These are phyloP conservation scores for Anolis apletophallus DNA, from an alignment of 2,797 vertebrate genomes.

Conservation along the genomic window DNA sequence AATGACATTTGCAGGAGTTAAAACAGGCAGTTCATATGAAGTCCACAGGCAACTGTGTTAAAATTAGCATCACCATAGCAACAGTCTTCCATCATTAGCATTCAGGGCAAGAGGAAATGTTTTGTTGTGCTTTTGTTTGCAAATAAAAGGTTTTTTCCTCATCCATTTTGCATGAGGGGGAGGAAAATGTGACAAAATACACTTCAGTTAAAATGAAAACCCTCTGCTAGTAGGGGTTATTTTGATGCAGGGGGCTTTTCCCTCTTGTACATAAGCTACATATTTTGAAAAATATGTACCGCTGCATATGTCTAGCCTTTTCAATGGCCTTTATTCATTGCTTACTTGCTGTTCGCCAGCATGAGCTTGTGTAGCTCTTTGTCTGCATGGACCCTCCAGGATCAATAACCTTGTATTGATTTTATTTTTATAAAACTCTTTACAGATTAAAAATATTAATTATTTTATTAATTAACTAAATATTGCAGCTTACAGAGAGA, in stretches of 20 bases:
- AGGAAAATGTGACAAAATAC: slow-evolving; percentile 54
- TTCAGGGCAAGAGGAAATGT: slow-evolving; percentile 80
- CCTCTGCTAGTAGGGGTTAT: slow-evolving; percentile 23
- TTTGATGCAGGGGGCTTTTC: slow-evolving; percentile 44
- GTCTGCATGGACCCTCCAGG: slow-evolving; percentile 46
- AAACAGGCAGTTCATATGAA: slow-evolving; percentile 83
- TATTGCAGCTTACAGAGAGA: neutral
- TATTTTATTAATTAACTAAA: slow-evolving; percentile 9
- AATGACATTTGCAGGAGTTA: slow-evolving; percentile 87
- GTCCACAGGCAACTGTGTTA: slow-evolving; percentile 84
- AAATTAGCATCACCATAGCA: slow-evolving; percentile 86
- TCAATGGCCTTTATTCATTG: slow-evolving; percentile 67
- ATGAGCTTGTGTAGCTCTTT: slow-evolving; percentile 52
- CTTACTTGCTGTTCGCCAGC: slow-evolving; percentile 62
- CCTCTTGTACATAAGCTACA: slow-evolving; percentile 62
- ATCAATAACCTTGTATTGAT: slow-evolving; percentile 25
- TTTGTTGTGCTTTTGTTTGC: slow-evolving; percentile 81
- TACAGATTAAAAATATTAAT: neutral
- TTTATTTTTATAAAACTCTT: too few species aligned
- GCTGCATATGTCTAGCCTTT: slow-evolving; percentile 67
- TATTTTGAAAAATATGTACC: slow-evolving; percentile 61
- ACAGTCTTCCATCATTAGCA: slow-evolving; percentile 84
- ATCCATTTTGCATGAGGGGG: slow-evolving; percentile 64
- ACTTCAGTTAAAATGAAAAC: slow-evolving; percentile 60
- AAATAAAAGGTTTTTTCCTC: slow-evolving; percentile 67